These are phyloP conservation scores for Macquaria ambigua DNA, from an alignment of 2,113 vertebrate species.

Conservation along the genomic window DNA sequence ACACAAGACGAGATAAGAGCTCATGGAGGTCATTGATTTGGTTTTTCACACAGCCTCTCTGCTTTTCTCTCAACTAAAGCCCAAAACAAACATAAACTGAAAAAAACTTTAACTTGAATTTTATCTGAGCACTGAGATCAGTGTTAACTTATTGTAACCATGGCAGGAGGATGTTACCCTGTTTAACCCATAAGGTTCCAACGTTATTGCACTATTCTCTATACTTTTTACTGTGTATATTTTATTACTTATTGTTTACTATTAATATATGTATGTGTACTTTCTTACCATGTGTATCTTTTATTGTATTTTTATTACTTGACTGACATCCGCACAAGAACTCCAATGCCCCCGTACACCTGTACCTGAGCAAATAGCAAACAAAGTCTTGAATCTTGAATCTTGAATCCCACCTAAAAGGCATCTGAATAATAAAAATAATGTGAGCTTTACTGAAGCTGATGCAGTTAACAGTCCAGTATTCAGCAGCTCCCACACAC, in stretches of 20 bases:
- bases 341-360: too few relatives aligned
- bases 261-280: too few relatives aligned
- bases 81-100: conserved; percentile 16
- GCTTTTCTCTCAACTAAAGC: conserved; percentile 11
- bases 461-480: conserved; percentile 4
- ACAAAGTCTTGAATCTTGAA: too few relatives aligned
- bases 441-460: conserved; percentile 26
- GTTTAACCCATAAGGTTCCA: not conserved
- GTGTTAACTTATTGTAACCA: not conserved
- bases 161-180: not conserved
- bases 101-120: too few relatives aligned
- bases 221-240: too few relatives aligned
- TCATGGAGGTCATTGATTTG: conserved; percentile 37
- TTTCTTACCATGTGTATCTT: too few relatives aligned
- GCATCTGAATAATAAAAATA: conserved; percentile 9
- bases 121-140: not conserved
- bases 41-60: conserved; percentile 26
- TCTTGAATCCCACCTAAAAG: not conserved
- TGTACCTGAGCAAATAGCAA: too few relatives aligned
- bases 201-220: too few relatives aligned
- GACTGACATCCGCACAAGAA: too few relatives aligned
- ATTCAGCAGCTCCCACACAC: not conserved
- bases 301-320: too few relatives aligned
- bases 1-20: conserved; percentile 29
- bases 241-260: too few relatives aligned